Conservation (phyloP, 2,113 vertebrate genomes). For the Machaerirhynchus nigripectus region DNA sequence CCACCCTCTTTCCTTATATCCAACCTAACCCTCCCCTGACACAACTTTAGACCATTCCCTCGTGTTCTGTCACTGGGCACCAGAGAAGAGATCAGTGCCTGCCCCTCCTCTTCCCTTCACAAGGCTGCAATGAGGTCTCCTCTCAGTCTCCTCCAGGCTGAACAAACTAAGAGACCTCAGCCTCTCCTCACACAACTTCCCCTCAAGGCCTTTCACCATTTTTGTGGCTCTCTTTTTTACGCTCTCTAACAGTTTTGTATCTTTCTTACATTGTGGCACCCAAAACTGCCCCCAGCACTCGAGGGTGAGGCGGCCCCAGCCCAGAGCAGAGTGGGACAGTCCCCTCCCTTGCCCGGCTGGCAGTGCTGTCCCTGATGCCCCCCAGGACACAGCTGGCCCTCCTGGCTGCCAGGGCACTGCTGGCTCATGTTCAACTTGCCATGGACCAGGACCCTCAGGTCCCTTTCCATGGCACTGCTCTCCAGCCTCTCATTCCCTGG, state of each 20-base stretch:
- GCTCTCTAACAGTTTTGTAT: neutral
- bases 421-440: neutral
- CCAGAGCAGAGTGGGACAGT: neutral
- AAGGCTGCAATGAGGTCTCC: neutral
- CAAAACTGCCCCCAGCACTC: neutral
- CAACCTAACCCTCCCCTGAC: neutral
- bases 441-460: neutral
- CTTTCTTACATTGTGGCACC: neutral
- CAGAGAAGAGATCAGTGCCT: neutral
- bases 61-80: neutral
- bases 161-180: neutral
- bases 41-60: neutral
- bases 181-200: rapidly evolving
- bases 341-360: neutral
- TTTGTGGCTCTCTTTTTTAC: neutral
- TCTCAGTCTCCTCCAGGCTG: neutral
- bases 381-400: neutral
- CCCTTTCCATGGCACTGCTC: rapidly evolving
- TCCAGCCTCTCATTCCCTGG: neutral
- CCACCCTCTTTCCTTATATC: neutral
- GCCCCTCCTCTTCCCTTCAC: neutral
- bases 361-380: neutral
- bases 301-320: rapidly evolving
- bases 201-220: neutral
- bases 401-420: neutral